phyloP scores from a whole-genome alignment of 2,113 vertebrate species.

The Cheirogaleus medius region DNA sequence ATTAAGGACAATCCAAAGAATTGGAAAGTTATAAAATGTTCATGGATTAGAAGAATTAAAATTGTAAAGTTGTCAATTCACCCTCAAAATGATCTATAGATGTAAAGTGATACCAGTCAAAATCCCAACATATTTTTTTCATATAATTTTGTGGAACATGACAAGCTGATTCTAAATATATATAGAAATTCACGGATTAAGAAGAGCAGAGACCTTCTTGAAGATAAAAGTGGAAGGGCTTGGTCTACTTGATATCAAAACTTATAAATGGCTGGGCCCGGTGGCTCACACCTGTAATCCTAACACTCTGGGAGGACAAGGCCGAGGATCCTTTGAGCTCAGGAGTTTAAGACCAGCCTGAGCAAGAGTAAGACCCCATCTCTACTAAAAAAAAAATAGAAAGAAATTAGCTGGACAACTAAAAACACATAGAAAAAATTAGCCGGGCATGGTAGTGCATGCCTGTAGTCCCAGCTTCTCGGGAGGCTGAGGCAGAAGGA shows the following conservation, averaged over 20 bases:
- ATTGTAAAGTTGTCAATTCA: neutral
- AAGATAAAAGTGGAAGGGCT: neutral
- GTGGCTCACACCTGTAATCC: too few species aligned
- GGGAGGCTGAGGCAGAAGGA: too few species aligned
- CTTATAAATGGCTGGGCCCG: neutral
- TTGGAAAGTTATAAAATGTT: neutral
- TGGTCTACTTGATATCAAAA: neutral
- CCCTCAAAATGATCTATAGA: neutral
- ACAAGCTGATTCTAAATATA: neutral
- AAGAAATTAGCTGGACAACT: too few species aligned
- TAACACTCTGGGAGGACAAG: too few species aligned
- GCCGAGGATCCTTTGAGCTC: too few species aligned
- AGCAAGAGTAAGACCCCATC: too few species aligned
- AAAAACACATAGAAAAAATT: too few species aligned
- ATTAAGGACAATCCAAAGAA: neutral
- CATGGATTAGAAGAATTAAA: neutral
- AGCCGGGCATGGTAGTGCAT: too few species aligned
- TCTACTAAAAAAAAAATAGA: too few species aligned
- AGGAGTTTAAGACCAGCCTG: too few species aligned
- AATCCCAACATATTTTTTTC: neutral
- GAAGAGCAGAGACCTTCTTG: neutral
- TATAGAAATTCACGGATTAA: neutral
- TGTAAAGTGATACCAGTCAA: neutral
- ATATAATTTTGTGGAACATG: neutral
- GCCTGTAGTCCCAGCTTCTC: too few species aligned